phyloP scores from a whole-genome alignment of 2,113 vertebrate genomes.

The Callopanchax toddi region DNA sequence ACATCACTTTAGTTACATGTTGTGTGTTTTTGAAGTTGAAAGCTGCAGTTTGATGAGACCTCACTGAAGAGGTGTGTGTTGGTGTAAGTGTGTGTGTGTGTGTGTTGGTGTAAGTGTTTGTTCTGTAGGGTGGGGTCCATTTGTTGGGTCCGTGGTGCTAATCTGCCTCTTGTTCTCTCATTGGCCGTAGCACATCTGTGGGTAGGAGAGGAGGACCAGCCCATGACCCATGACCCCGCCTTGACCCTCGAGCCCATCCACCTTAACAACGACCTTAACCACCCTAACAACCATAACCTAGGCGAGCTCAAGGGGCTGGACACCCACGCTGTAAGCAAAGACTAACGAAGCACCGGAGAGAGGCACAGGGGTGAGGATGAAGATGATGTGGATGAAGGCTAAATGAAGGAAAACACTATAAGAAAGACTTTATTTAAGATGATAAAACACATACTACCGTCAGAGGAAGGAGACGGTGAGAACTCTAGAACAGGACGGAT shows the following conservation, averaged over 20 bases:
- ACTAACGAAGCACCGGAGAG: constrained; percentile 70
- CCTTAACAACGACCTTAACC: constrained; percentile 70
- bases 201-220: constrained; percentile 81
- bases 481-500: constrained; percentile 46
- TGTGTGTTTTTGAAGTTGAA: too few relatives aligned
- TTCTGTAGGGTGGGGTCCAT: constrained; percentile 25
- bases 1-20: too few relatives aligned
- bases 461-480: constrained; percentile 52
- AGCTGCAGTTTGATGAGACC: too few relatives aligned
- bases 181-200: constrained; percentile 82
- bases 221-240: constrained; percentile 73
- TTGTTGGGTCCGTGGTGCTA: constrained; percentile 70
- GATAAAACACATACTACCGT: constrained; percentile 62
- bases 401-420: constrained; percentile 76
- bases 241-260: constrained; percentile 79
- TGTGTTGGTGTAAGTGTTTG: constrained; percentile 26
- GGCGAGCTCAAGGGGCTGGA: constrained; percentile 78
- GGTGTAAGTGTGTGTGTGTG: background rate
- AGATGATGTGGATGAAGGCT: constrained; percentile 52
- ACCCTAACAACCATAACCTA: constrained; percentile 78
- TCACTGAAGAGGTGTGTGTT: constrained; percentile 3
- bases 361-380: constrained; percentile 56
- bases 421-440: constrained; percentile 79
- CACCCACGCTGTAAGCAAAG: constrained; percentile 74
- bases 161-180: constrained; percentile 81